These are phyloP conservation scores for Heliocidaris tuberculata DNA, from an alignment of 35 echinoderm and acorn worm species.

Conservation along the genomic window DNA sequence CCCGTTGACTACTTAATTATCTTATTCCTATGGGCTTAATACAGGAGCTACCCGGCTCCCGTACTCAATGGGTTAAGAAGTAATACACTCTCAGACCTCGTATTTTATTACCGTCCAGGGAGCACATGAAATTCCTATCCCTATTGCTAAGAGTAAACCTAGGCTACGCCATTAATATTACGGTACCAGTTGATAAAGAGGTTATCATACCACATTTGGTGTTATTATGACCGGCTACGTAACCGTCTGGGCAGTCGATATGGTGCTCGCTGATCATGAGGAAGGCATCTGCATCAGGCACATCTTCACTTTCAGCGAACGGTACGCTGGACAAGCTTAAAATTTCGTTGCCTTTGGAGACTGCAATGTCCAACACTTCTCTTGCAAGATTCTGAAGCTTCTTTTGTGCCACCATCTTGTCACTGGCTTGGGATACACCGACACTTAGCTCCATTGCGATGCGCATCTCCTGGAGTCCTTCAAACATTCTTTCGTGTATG, in stretches of 20 bases:
- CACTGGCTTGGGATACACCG: neutral
- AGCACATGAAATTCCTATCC: no score
- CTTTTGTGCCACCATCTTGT: neutral
- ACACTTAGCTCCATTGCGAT: neutral
- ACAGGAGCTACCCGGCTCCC: no score
- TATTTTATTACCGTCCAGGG: no score
- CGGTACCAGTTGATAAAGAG: no score
- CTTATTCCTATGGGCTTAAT: no score
- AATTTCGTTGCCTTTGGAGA: neutral
- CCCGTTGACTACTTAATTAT: no score
- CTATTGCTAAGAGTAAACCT: no score
- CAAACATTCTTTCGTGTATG: neutral
- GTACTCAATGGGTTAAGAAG: no score
- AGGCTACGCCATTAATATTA: no score
- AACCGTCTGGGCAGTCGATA: slow-evolving; percentile 17
- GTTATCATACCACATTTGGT: slow-evolving; percentile 24
- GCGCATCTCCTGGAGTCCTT: neutral
- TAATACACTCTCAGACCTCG: no score
- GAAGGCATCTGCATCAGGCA: neutral
- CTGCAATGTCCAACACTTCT: neutral
- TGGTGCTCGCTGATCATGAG: neutral
- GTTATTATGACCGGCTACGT: neutral
- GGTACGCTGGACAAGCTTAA: neutral
- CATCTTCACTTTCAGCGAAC: neutral
- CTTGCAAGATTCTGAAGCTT: neutral